phyloP scores from a whole-genome alignment of 2,888 invertebrate genomes.

The Mythimna impura region DNA sequence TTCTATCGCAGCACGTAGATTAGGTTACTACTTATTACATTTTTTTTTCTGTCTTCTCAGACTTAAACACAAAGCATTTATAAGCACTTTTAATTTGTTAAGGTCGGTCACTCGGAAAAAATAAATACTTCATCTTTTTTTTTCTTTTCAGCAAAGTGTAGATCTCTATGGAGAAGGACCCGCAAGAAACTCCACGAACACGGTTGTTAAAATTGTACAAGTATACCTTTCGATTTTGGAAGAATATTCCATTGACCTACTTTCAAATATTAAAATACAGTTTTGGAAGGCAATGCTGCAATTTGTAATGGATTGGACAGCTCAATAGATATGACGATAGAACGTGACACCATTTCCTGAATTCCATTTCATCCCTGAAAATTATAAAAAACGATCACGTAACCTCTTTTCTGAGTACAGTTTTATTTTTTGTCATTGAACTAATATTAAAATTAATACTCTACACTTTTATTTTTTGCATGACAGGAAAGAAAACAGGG shows the following conservation, averaged over 20 bases:
- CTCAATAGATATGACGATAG: constrained; percentile 56
- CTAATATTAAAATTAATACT: constrained; percentile 25
- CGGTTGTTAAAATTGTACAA: background rate
- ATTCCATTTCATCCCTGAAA: constrained; percentile 35
- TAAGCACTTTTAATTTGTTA: too few relatives aligned
- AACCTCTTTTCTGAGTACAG: constrained; percentile 30
- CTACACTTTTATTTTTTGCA: background rate
- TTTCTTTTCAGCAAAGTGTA: too few relatives aligned
- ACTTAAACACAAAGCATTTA: too few relatives aligned
- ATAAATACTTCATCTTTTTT: background rate
- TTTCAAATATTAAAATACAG: background rate
- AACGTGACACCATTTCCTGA: constrained; percentile 48
- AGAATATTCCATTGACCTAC: background rate
- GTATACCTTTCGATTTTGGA: too few relatives aligned
- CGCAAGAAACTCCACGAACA: too few relatives aligned
- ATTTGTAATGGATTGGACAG: constrained; percentile 37
- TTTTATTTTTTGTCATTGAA: constrained; percentile 13
- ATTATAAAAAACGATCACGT: constrained; percentile 58
- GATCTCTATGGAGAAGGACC: too few relatives aligned
- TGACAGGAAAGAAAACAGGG: background rate
- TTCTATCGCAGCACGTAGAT: background rate
- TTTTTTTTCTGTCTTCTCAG: background rate
- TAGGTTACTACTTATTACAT: background rate
- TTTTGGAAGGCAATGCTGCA: constrained; percentile 5
- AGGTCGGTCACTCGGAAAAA: too few relatives aligned